These are phyloP conservation scores for Nycticorax nycticorax DNA, from an alignment of 2,113 vertebrate species.

Conservation along the genomic window DNA sequence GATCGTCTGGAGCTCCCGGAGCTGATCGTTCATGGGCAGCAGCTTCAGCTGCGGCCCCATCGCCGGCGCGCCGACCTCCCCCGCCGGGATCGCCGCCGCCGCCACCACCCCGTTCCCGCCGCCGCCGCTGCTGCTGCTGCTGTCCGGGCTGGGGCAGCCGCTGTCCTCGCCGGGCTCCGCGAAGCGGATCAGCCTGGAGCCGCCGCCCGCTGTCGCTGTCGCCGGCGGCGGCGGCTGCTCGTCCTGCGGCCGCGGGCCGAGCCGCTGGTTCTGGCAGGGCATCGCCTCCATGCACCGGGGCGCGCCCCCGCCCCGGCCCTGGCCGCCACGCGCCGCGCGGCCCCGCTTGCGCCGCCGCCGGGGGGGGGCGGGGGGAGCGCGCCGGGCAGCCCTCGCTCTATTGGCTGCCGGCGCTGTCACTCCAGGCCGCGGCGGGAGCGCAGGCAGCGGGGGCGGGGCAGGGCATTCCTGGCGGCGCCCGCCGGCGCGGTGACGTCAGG, in stretches of 20 bases:
- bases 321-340: no score
- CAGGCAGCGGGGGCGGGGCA: no score
- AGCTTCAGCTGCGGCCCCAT: constrained; percentile 84
- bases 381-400: not conserved
- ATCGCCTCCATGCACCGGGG: constrained; percentile 66
- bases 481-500: no score
- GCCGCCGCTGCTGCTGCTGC: not conserved
- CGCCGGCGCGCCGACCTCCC: not conserved
- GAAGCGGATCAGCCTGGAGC: constrained; percentile 79
- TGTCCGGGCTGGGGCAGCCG: constrained; percentile 39
- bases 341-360: no score
- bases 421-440: not conserved
- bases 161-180: constrained; percentile 58
- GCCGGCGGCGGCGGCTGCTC: constrained; percentile 50
- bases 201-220: not conserved
- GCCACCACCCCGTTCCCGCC: not conserved
- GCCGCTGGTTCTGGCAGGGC: constrained; percentile 83
- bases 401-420: not conserved
- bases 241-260: constrained; percentile 60
- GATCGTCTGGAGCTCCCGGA: constrained; percentile 92
- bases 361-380: no score
- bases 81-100: not conserved
- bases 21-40: constrained; percentile 92
- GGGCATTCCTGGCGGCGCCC: no score
- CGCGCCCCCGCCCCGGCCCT: not conserved